Evolutionary conservation across 2,797 vertebrate genomes (phyloP).

Genomic region (Pitangus sulphuratus): DNA sequence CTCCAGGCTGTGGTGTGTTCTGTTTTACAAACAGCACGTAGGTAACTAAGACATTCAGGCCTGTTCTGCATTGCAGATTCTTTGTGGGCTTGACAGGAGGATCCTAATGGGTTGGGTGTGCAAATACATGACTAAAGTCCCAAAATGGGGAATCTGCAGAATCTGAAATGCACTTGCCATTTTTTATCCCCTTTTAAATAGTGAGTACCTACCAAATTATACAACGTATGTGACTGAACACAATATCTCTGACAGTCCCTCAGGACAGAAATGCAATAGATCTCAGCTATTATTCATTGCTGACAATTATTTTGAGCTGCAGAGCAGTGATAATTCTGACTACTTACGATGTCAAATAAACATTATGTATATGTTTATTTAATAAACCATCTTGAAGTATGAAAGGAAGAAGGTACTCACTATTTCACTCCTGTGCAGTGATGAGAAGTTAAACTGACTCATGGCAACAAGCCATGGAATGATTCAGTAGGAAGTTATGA

Average conservation of each 20-base stretch:
- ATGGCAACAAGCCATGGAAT: not conserved
- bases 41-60: not conserved
- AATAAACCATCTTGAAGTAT: not conserved
- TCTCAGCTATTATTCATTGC: not conserved
- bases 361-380: not conserved
- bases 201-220: not conserved
- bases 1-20: not conserved
- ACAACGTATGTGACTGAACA: not conserved
- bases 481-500: not conserved
- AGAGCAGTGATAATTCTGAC: conserved; percentile 1
- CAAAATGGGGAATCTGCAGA: not conserved
- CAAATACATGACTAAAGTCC: not conserved
- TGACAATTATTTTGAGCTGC: not conserved
- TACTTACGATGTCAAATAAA: not conserved
- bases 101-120: not conserved
- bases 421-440: not conserved
- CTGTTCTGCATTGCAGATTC: not conserved
- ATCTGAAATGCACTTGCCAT: not conserved
- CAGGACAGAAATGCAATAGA: not conserved
- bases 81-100: not conserved
- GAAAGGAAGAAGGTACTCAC: not conserved
- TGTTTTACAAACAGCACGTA: not conserved
- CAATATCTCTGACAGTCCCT: not conserved
- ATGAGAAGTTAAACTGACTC: not conserved
- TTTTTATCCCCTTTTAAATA: not conserved